Conservation (phyloP, 1,140 invertebrate species). For the Heliconius hewitsoni region DNA sequence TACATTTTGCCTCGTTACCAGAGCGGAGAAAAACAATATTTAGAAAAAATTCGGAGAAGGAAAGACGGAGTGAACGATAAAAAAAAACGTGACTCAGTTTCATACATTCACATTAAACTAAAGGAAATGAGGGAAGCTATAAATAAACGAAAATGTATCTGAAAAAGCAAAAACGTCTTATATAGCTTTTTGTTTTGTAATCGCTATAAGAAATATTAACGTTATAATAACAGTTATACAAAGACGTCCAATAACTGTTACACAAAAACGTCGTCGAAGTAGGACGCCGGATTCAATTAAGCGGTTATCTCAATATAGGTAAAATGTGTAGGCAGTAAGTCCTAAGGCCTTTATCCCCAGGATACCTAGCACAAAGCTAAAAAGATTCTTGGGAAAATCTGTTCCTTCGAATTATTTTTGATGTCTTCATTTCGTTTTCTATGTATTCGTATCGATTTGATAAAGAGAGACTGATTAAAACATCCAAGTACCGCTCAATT, state of each 20-base stretch:
- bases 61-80: no score
- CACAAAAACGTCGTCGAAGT: conserved; percentile 17
- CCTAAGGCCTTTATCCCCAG: conserved; percentile 19
- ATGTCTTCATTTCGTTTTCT: background rate
- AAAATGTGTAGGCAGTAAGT: conserved; percentile 2
- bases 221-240: background rate
- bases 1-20: no score
- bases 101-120: no score
- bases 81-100: no score
- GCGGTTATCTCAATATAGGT: conserved; percentile 10
- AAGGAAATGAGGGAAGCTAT: no score
- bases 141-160: background rate
- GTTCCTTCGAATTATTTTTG: background rate
- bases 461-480: background rate
- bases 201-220: background rate
- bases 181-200: conserved; percentile 4
- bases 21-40: no score
- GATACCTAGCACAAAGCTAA: conserved; percentile 23
- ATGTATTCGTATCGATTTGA: background rate
- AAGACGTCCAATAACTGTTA: background rate
- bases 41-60: no score
- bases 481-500: no score
- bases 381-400: conserved; percentile 4
- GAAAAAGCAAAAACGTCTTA: background rate
- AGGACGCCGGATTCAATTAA: conserved; percentile 26